Percentiles rank a stretch among this genome's conserved stretches.
Evolutionary conservation across 2,888 invertebrate genomes (phyloP).

Genomic region (Euphydryas editha): DNA sequence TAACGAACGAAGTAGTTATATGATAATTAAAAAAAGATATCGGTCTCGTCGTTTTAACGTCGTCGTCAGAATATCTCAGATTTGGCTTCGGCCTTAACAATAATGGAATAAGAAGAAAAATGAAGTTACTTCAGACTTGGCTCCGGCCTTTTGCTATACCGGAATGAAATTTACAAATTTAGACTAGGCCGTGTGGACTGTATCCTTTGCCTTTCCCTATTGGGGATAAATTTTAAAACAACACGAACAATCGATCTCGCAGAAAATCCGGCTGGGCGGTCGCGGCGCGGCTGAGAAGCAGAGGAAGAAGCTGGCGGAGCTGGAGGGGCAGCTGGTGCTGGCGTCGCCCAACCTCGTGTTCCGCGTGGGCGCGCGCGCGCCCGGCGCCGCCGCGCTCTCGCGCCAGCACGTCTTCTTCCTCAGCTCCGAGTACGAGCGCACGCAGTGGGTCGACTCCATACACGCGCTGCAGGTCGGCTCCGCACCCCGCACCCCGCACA

Average conservation of each 20-base stretch:
- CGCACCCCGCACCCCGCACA: not conserved
- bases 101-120: too few species aligned
- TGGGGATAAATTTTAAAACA: too few species aligned
- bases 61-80: too few species aligned
- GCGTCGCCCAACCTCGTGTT: conserved; percentile 95
- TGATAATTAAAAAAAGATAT: too few species aligned
- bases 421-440: conserved; percentile 96
- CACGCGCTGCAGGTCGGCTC: conserved; percentile 87
- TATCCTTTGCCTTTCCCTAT: too few species aligned
- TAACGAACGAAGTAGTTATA: too few species aligned
- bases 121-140: too few species aligned
- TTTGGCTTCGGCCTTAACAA: too few species aligned
- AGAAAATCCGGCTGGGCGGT: conserved; percentile 85
- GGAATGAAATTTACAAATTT: too few species aligned
- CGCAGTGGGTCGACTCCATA: conserved; percentile 97
- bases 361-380: conserved; percentile 88
- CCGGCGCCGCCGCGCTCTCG: conserved; percentile 77
- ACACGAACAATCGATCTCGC: conserved; percentile 25
- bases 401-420: conserved; percentile 93
- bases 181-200: too few species aligned
- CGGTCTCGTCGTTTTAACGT: too few species aligned
- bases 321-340: conserved; percentile 94
- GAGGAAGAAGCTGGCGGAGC: conserved; percentile 94
- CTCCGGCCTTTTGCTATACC: too few species aligned
- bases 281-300: conserved; percentile 90